Evolutionary conservation across 2,888 invertebrate species (phyloP), one percentile per base, ranked within the genome.

Genomic region (Dorcus hopei): DNA sequence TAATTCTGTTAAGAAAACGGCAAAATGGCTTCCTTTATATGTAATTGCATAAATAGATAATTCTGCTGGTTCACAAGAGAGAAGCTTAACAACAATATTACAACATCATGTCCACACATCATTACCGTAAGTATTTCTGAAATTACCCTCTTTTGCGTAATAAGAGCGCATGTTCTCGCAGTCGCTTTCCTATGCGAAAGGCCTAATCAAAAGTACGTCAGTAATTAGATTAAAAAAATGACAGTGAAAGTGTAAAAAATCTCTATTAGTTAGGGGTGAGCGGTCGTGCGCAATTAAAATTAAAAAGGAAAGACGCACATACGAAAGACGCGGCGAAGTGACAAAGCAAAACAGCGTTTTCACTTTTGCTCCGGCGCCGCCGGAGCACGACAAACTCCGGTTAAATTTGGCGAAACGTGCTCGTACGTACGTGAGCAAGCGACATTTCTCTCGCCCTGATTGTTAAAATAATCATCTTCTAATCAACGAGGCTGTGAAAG

Each of bases 401-500:
- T 23, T 50, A 54, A 38, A 45, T 49, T 45, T 45, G 19, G 16
- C 45, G 9, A 11, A 45, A 23, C 23, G 16, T n/a, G 43, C 16
- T 41, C 9, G n/a, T 11, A 41, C 14, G 45, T 45, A 19, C 45
- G 9, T 45, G 38, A 14, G 48, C 43, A 54, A 42, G 52, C 56
- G 52, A 59, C 52, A 53, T 53, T 59, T 59, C 55, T 56, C 59
- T 55, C 56, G 59, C 59, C 52, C 59, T 59, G 59, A 59, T 59
- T 59, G 59, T 50, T 45, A 50, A 58, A 58, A 45, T 58, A 62
- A 66, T 68, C 63, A 64, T 65, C 66, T 65, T 63, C 68, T 67
- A 69, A 67, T 68, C 67, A 66, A 61, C 64, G 61, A 64, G 61
- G 52, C 64, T 67, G 70, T 69, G 70, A 70, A 70, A 70, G 70